Evolutionary conservation across 2,113 vertebrate species (phyloP).

Genomic region (Dromaius novaehollandiae): DNA sequence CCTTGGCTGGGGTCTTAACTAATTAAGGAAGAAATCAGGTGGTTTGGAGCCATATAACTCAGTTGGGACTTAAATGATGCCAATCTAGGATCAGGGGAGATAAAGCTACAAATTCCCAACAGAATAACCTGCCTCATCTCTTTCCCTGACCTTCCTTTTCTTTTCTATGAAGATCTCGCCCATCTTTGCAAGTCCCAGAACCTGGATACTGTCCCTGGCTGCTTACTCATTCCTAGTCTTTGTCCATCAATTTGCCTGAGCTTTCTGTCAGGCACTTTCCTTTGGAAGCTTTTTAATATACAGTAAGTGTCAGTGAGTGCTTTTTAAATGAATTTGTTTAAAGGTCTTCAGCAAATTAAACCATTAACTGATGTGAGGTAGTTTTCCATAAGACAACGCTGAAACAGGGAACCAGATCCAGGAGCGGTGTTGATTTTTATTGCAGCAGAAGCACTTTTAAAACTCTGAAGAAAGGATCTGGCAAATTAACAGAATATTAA

Average conservation of each 20-base stretch:
- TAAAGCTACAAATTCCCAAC: not conserved
- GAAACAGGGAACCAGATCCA: not conserved
- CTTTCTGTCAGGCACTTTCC: not conserved
- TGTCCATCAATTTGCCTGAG: not conserved
- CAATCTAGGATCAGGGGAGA: not conserved
- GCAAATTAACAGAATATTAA: not conserved
- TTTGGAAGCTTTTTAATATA: not conserved
- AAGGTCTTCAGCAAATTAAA: slow-evolving; percentile 46
- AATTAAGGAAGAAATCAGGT: not conserved
- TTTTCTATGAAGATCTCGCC: not conserved
- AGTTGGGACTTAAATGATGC: not conserved
- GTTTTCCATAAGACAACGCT: not conserved
- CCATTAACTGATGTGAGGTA: not conserved
- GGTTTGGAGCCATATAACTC: not conserved
- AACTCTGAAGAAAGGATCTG: not conserved
- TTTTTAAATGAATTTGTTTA: slow-evolving; percentile 28
- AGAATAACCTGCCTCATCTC: not conserved
- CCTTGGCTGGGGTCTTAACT: not conserved
- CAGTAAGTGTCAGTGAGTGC: not conserved
- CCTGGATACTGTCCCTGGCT: not conserved
- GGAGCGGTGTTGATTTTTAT: slow-evolving; percentile 29
- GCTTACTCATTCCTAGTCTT: not conserved
- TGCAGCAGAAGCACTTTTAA: not conserved
- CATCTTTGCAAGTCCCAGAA: not conserved
- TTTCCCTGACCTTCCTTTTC: not conserved